phyloP scores from a whole-genome alignment of 2,888 invertebrate genomes.

The Pristionchus arcanus region DNA sequence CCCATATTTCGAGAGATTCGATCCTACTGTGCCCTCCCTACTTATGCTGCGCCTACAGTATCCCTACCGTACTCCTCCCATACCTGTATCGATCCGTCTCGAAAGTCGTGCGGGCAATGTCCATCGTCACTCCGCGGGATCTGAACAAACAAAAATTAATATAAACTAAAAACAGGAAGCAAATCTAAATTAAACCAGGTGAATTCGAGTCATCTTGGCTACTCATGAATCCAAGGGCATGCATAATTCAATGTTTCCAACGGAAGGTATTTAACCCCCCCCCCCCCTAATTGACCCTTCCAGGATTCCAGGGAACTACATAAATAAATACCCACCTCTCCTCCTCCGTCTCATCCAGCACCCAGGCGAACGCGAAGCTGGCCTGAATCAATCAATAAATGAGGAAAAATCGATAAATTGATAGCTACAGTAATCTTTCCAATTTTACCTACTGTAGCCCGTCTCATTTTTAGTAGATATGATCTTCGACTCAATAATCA shows the following conservation, averaged over 20 bases:
- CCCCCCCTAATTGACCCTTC: no score
- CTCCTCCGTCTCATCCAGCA: constrained; percentile 97
- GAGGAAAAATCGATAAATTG: not conserved
- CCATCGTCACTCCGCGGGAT: constrained; percentile 96
- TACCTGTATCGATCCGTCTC: constrained; percentile 64
- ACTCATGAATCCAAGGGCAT: not conserved
- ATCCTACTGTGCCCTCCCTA: no score
- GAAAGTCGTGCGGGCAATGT: constrained; percentile 87
- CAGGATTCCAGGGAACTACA: not conserved
- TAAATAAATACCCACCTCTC: constrained; percentile 84
- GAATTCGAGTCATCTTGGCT: not conserved
- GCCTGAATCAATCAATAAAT: constrained; percentile 79
- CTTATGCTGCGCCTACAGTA: not conserved
- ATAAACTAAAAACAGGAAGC: not conserved
- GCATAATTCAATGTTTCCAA: no score
- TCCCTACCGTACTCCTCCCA: not conserved
- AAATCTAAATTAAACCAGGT: not conserved
- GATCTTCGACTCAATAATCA: not conserved
- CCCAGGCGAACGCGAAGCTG: constrained; percentile 93
- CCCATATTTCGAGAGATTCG: no score
- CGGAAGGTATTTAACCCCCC: no score
- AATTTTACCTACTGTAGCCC: not conserved
- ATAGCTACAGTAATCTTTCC: not conserved
- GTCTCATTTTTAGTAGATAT: no score
- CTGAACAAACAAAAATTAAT: constrained; percentile 54